phyloP scores from a whole-genome alignment of 2,888 invertebrate genomes.

The Amblyjoppa fuscipennis region DNA sequence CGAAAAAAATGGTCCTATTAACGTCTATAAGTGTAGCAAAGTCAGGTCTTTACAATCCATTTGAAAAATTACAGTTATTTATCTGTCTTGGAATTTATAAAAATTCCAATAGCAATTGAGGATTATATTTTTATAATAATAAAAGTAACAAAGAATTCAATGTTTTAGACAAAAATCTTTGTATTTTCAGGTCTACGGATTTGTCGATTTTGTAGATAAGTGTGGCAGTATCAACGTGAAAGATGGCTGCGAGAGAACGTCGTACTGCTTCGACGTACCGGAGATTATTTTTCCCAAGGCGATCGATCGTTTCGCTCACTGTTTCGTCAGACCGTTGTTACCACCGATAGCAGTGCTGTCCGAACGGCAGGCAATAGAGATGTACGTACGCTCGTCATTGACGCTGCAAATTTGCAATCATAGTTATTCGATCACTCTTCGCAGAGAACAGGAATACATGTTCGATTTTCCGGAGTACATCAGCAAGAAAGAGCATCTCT shows the following conservation, averaged over 20 bases:
- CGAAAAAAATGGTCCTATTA: too few species aligned
- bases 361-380: conserved; percentile 95
- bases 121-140: not conserved
- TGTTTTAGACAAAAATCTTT: not conserved
- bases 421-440: conserved; percentile 89
- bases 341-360: conserved; percentile 93
- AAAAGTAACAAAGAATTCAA: not conserved
- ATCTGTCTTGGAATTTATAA: not conserved
- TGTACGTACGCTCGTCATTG: conserved; percentile 86
- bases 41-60: too few species aligned
- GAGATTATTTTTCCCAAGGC: conserved; percentile 91
- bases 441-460: conserved; percentile 89
- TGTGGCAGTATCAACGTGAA: conserved; percentile 94
- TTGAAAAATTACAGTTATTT: too few species aligned
- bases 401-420: conserved; percentile 17
- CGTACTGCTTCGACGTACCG: conserved; percentile 95
- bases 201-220: conserved; percentile 86
- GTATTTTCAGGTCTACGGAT: conserved; percentile 78
- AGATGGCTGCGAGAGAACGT: conserved; percentile 94
- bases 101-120: not conserved
- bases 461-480: conserved; percentile 87
- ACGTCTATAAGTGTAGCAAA: too few species aligned
- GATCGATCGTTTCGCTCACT: conserved; percentile 94
- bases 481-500: conserved; percentile 91
- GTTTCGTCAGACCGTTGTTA: conserved; percentile 95